Percentiles rank a stretch among this genome's conserved stretches.
These are phyloP conservation scores for Eptatretus atami DNA, from an alignment of 2,797 vertebrate genomes.

Conservation along the genomic window DNA sequence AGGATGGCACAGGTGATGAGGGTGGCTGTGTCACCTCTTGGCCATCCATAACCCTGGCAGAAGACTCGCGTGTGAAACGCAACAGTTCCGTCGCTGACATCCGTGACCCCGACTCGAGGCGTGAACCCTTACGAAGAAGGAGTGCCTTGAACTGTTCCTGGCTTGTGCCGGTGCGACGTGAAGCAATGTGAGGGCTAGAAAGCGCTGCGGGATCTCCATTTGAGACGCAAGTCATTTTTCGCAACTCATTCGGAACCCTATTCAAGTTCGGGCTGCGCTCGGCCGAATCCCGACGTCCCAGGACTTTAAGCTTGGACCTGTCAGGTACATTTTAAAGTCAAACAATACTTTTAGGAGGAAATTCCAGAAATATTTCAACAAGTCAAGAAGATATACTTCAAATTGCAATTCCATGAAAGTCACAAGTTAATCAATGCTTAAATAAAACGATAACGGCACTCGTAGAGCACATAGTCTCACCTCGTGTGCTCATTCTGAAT, in stretches of 20 bases:
- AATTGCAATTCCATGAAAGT: too few species aligned
- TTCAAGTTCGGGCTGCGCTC: conserved; percentile 29
- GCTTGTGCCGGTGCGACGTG: conserved; percentile 71
- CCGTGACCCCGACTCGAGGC: conserved; percentile 48
- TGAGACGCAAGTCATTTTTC: conserved; percentile 20
- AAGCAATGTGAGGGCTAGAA: conserved; percentile 27
- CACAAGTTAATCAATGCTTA: too few species aligned
- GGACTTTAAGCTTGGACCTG: conserved; percentile 85
- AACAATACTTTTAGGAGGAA: too few species aligned
- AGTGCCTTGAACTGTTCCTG: conserved; percentile 89
- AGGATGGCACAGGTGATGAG: too few species aligned
- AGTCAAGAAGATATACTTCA: too few species aligned
- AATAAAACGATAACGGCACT: too few species aligned
- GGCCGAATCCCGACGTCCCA: conserved; percentile 71
- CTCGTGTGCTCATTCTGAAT: too few species aligned
- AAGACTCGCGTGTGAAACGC: conserved; percentile 33
- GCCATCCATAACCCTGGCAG: too few species aligned
- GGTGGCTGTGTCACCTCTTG: too few species aligned
- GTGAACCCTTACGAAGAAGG: conserved; percentile 67
- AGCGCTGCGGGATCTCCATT: conserved; percentile 21
- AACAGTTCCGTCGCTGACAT: conserved; percentile 90
- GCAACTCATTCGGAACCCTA: conserved; percentile 24
- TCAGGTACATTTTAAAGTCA: background rate
- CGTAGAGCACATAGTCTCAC: too few species aligned
- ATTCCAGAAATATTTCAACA: too few species aligned